Percentiles rank a stretch among this genome's conserved stretches.
Conservation (phyloP, 2,888 invertebrate genomes). For the Ctenicera cuprea region DNA sequence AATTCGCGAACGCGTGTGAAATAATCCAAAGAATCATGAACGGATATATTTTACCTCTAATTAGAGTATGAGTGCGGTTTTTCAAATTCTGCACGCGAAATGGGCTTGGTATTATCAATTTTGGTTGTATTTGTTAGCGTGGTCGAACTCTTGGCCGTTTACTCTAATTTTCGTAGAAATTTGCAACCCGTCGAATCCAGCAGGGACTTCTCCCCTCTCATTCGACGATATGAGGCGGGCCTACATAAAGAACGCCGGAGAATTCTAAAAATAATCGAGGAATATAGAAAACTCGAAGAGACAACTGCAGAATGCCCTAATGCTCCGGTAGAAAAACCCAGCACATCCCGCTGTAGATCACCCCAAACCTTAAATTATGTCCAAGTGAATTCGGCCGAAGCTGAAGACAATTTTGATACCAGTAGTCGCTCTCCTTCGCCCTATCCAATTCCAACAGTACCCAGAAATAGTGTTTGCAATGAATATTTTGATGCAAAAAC, state of each 20-base stretch:
- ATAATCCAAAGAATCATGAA: background rate
- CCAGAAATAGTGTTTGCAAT: slow-evolving; percentile 64
- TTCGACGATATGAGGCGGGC: slow-evolving; percentile 46
- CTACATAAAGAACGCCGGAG: slow-evolving; percentile 46
- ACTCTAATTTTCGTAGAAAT: slow-evolving; percentile 72
- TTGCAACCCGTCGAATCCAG: slow-evolving; percentile 57
- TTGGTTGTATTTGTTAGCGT: slow-evolving; percentile 86
- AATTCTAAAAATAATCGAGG: slow-evolving; percentile 56
- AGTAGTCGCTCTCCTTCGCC: slow-evolving; percentile 64
- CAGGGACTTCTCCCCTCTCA: slow-evolving; percentile 43
- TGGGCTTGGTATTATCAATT: slow-evolving; percentile 86
- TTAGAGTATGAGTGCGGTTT: slow-evolving; percentile 9
- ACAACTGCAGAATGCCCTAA: background rate
- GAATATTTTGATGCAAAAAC: background rate
- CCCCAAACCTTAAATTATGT: background rate
- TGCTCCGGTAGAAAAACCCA: background rate
- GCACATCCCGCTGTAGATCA: background rate
- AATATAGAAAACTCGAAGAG: slow-evolving; percentile 63
- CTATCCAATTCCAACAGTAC: slow-evolving; percentile 62
- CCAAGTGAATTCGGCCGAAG: background rate
- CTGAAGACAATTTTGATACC: background rate
- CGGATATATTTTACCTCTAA: background rate
- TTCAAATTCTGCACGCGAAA: slow-evolving; percentile 64
- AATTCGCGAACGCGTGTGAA: slow-evolving; percentile 43
- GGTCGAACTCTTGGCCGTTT: slow-evolving; percentile 79